Evolutionary conservation across 2,888 invertebrate species (phyloP).

Genomic region (Tipula helvola): DNA sequence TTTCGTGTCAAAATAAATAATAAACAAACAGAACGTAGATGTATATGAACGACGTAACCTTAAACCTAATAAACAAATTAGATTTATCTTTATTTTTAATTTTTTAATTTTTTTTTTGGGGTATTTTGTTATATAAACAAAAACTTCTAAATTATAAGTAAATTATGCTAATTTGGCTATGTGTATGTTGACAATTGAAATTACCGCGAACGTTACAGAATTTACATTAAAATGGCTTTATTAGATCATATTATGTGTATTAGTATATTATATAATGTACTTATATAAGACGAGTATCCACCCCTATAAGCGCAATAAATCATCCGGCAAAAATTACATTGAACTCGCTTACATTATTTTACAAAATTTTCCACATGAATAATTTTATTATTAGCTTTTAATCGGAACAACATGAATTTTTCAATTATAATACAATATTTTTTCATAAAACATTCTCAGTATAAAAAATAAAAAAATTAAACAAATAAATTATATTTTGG

Average conservation of each 20-base stretch:
- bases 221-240: background rate
- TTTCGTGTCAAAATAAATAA: conserved; percentile 9
- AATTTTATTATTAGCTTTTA: background rate
- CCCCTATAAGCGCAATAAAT: background rate
- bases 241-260: background rate
- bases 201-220: background rate
- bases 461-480: background rate
- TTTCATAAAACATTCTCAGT: background rate
- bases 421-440: background rate
- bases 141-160: background rate
- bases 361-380: background rate
- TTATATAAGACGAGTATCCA: background rate
- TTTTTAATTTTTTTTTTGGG: background rate
- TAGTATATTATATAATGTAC: background rate
- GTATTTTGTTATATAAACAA: background rate
- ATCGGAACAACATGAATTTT: background rate
- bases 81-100: background rate
- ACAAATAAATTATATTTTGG: background rate
- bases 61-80: conserved; percentile 9
- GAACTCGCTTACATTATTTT: background rate
- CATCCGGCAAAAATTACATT: background rate
- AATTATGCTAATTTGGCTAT: background rate
- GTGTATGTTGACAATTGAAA: background rate
- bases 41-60: conserved; percentile 5
- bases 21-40: conserved; percentile 6